Base-by-base conservation (phyloP, 1,140 invertebrate species). In the Pararge aegeria region DNA sequence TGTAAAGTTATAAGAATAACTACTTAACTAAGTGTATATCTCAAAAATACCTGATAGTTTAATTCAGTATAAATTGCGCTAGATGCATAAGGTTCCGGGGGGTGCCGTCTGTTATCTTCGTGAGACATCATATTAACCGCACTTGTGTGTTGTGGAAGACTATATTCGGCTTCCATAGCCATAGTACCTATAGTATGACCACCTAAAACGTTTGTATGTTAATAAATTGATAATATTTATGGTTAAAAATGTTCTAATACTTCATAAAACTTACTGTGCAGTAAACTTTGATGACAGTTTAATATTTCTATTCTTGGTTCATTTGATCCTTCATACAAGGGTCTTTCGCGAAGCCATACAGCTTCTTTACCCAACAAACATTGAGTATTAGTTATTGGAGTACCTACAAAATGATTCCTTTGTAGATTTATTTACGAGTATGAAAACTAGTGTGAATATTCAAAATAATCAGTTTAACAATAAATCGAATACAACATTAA, bases 81-180 rank as follows among this genome's bases (percentile, higher is more conserved):
- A 10, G 87, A 85, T 15, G 87, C 87, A 60, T 89, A 89, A 20
- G 87, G 78, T 55, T 89, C 84, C 20, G 84, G 78, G 24, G 75
- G 74, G 5, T 74, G 65, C 55, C 78, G 73, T 55, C 78, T 74
- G 48, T 70, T 74, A 42, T 82, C 72, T 58, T 86, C 83, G 48
- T 83, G 80, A 15, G 71, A 62, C 64, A 84, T 78, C 40, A 75
- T 72, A 56, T 79, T 83, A 50, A 85, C 61, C 20, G 64, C 71
- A 56, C 63, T 78, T 0, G 78, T 68, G 54, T 89, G 87, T 70
- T 89, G 83, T 54, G 87, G 87, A 66, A 89, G 77, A 72, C 81
- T 89, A 55, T 89, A 89, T 69, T 89, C 87, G 5, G 82, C 87
- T 74, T 89, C 87, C 77, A 87, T 85, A 24, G 84, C 76, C 84